Percentiles rank a stretch among this genome's conserved stretches.
phyloP scores from a whole-genome alignment of 2,797 vertebrate species.

The Nannoperca obscura region DNA sequence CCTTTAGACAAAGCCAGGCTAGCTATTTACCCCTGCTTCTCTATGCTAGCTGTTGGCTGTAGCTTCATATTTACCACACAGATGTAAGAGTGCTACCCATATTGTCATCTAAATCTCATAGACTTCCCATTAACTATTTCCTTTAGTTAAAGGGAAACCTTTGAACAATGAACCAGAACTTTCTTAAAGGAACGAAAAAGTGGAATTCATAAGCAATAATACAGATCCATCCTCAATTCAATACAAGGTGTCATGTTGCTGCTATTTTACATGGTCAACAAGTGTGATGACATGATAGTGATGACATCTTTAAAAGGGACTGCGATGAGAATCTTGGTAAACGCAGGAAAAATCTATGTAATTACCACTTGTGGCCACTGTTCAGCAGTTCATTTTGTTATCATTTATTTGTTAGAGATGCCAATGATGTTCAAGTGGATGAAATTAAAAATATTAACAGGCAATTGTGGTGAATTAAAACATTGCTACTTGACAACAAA shows the following conservation, averaged over 20 bases:
- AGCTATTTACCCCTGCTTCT: not conserved
- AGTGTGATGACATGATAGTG: too few species aligned
- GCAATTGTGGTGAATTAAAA: not conserved
- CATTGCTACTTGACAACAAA: not conserved
- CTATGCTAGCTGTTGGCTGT: not conserved
- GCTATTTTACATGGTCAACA: not conserved
- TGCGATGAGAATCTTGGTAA: conserved; percentile 35
- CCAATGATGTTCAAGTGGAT: not conserved
- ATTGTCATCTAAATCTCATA: not conserved
- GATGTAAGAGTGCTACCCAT: not conserved
- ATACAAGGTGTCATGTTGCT: not conserved
- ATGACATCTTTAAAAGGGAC: conserved; percentile 21
- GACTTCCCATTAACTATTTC: not conserved
- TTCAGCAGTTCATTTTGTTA: not conserved
- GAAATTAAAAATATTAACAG: not conserved
- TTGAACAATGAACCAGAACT: not conserved
- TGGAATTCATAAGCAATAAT: not conserved
- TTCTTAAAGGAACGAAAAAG: not conserved
- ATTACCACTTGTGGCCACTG: not conserved
- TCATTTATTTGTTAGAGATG: not conserved
- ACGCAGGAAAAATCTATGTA: conserved; percentile 6
- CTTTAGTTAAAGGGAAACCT: not conserved
- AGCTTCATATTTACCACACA: not conserved
- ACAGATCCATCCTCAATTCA: not conserved
- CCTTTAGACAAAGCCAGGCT: not conserved